Conservation (phyloP, 2,888 invertebrate genomes). For the Steinernema scapterisci region DNA sequence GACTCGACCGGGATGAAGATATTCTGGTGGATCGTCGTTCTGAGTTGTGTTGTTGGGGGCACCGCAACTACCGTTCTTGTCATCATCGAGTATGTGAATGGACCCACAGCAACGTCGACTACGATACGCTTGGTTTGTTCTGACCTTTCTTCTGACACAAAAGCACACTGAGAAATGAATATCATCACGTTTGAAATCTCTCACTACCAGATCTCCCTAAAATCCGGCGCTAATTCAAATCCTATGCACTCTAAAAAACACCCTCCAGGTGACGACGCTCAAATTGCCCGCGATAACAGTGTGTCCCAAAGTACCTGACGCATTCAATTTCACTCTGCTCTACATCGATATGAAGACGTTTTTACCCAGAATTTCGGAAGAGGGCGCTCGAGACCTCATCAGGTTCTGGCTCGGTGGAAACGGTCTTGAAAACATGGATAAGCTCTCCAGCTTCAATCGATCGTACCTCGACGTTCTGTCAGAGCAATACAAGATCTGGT, state of each 20-base stretch:
- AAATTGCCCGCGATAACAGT: constrained; percentile 60
- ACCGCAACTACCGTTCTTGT: constrained; percentile 53
- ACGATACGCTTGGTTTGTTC: constrained; percentile 54
- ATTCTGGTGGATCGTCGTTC: constrained; percentile 64
- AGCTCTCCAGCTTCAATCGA: constrained; percentile 51
- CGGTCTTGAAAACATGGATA: constrained; percentile 63
- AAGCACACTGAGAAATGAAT: too few species aligned
- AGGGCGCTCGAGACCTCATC: constrained; percentile 48
- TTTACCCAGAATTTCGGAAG: constrained; percentile 45
- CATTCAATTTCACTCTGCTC: constrained; percentile 52
- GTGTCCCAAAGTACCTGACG: constrained; percentile 63
- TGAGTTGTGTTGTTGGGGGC: constrained; percentile 55
- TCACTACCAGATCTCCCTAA: background rate
- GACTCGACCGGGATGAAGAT: constrained; percentile 43
- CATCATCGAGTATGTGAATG: constrained; percentile 58
- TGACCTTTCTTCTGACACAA: too few species aligned
- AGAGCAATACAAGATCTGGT: constrained; percentile 55
- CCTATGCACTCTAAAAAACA: too few species aligned
- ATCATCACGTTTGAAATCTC: background rate
- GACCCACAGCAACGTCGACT: constrained; percentile 64
- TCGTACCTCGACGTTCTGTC: constrained; percentile 56
- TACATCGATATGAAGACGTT: constrained; percentile 49
- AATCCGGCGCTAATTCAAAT: constrained; percentile 6
- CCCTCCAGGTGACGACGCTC: constrained; percentile 54
- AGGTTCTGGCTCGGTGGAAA: constrained; percentile 58